Percentiles rank a stretch among this genome's conserved stretches.
Evolutionary conservation across 1,140 invertebrate species (phyloP).

Genomic region (Scaptomyza graminum): DNA sequence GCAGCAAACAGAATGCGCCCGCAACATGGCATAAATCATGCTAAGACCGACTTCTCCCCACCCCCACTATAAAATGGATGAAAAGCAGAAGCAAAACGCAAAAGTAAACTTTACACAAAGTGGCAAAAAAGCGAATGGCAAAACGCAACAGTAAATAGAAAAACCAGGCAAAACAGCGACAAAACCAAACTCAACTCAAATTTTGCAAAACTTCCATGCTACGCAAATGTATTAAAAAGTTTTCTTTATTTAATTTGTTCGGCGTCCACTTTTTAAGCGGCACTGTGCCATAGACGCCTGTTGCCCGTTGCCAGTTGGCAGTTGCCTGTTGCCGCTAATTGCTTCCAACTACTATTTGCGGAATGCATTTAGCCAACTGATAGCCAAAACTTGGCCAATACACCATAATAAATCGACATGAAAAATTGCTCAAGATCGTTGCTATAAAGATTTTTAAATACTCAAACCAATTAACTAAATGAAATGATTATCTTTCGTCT

Average conservation of each 20-base stretch:
- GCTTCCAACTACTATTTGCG: conserved; percentile 68
- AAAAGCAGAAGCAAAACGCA: conserved; percentile 57
- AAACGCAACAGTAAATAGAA: conserved; percentile 7
- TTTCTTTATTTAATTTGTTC: conserved; percentile 74
- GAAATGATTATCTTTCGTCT: no score
- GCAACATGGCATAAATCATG: conserved; percentile 75
- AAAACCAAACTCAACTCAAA: not conserved
- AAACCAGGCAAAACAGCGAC: conserved; percentile 5
- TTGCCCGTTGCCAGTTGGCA: conserved; percentile 1
- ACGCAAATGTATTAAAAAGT: conserved; percentile 78
- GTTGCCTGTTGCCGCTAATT: conserved; percentile 52
- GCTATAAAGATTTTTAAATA: no score
- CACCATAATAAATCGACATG: no score
- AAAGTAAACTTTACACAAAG: conserved; percentile 71
- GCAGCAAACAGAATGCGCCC: conserved; percentile 27
- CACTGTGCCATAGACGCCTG: conserved; percentile 31
- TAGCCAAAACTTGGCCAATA: not conserved
- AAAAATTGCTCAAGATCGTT: no score
- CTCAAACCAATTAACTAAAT: no score
- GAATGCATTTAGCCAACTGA: conserved; percentile 34
- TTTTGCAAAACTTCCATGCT: conserved; percentile 16
- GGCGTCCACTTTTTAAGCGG: conserved; percentile 40
- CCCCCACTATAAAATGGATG: not conserved
- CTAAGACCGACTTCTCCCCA: conserved; percentile 44
- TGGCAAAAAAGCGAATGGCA: conserved; percentile 25